These are phyloP conservation scores for Gobiocypris rarus DNA, from an alignment of 2,113 vertebrate species.

Conservation along the genomic window DNA sequence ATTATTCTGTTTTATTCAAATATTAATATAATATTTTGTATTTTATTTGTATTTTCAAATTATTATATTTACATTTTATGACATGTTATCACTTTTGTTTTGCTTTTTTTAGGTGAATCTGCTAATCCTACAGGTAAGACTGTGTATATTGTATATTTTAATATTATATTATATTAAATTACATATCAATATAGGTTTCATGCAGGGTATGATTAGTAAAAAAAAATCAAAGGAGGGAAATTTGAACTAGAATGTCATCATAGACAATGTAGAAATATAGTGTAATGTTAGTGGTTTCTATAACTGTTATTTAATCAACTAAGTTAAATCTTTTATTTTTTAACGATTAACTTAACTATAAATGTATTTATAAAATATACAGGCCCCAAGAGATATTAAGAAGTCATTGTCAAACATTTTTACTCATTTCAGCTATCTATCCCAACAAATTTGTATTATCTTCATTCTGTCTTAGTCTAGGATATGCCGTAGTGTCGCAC, in stretches of 20 bases:
- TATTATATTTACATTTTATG: no score
- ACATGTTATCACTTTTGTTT: not conserved
- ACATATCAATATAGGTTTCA: not conserved
- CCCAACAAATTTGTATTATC: not conserved
- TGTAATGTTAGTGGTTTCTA: no score
- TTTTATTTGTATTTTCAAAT: no score
- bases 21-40: no score
- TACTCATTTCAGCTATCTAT: not conserved
- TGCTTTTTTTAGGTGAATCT: slow-evolving; percentile 72
- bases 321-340: no score
- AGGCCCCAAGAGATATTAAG: not conserved
- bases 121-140: slow-evolving; percentile 80
- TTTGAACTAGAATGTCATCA: not conserved
- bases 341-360: not conserved
- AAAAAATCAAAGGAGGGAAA: not conserved
- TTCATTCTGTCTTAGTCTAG: not conserved
- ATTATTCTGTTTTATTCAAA: no score
- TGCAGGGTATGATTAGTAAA: not conserved
- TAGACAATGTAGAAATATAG: not conserved
- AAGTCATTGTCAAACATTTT: not conserved
- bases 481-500: not conserved
- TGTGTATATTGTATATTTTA: no score
- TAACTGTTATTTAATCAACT: no score
- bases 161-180: no score
- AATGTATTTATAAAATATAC: not conserved